phyloP scores from a whole-genome alignment of 1,140 invertebrate species.

The Trissolcus basalis region DNA sequence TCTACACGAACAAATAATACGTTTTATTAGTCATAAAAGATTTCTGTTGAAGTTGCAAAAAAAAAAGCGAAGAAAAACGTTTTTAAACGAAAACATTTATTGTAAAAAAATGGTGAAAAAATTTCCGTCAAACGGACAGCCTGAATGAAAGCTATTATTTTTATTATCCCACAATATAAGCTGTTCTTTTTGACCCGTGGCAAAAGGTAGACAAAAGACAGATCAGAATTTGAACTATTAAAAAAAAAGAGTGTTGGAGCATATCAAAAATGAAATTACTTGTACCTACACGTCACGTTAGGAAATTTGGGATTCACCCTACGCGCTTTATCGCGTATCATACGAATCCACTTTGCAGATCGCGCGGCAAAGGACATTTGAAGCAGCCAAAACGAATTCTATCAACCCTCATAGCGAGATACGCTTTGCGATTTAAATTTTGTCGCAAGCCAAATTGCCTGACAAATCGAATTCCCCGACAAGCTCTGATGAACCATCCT shows the following conservation, averaged over 20 bases:
- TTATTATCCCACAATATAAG: background rate
- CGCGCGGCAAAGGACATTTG: slow-evolving; percentile 66
- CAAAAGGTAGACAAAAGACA: slow-evolving; percentile 22
- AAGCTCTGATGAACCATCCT: slow-evolving; percentile 24
- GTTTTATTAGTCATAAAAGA: too few relatives aligned
- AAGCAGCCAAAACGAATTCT: slow-evolving; percentile 56
- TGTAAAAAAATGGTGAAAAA: too few relatives aligned
- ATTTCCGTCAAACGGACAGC: too few relatives aligned
- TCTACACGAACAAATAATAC: too few relatives aligned
- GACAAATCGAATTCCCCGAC: slow-evolving; percentile 70
- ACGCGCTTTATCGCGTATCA: slow-evolving; percentile 69
- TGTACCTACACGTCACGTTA: slow-evolving; percentile 43
- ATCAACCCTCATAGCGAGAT: slow-evolving; percentile 57
- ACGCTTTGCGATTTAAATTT: slow-evolving; percentile 75
- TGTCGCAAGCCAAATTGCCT: slow-evolving; percentile 73
- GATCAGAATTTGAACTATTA: slow-evolving; percentile 33
- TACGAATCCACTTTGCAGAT: slow-evolving; percentile 71
- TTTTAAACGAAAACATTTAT: too few relatives aligned
- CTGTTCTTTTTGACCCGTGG: too few relatives aligned
- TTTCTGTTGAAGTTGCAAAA: too few relatives aligned
- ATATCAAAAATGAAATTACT: slow-evolving; percentile 69
- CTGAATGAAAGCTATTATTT: background rate
- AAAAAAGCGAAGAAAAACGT: too few relatives aligned
- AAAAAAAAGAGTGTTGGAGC: background rate
- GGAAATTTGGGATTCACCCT: slow-evolving; percentile 73